Base-by-base conservation (phyloP, 2,797 vertebrate species). In the Eulemur mongoz region DNA sequence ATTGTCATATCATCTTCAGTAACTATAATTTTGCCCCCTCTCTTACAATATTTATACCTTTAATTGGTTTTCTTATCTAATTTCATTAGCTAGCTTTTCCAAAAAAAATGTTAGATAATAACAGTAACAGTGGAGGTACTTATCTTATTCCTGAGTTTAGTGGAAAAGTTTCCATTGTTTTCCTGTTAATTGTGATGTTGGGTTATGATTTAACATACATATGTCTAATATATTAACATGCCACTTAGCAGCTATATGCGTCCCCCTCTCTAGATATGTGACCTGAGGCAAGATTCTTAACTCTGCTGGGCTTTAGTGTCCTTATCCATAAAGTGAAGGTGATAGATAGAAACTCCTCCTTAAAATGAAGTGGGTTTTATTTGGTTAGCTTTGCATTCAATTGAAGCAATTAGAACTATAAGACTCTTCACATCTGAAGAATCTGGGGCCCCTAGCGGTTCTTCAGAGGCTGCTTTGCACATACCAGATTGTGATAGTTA, bases 341-440 rank as follows among this genome's bases (percentile, higher is more conserved):
- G 50, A 43, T 8, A 69, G 35, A 48, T 23, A 65, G 38, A 15
- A 13, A 8, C 9, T 95, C 15, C 27, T 18, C 65, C n/a, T 86
- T 89, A 92, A 96, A 89, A 54, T 76, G 63, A 88, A 96, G 73
- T 48, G 70, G 22, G 32, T 35, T 94, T 93, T 73, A 69, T 78
- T 86, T 78, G 69, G n/a, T 69, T 90, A 57, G n/a, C 43, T 93
- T 96, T 78, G 23, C 27, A 7, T 80, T 92, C 82, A 70, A 0
- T 45, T 81, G 40, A 27, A 90, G 61, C 67, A 43, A 7, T 65
- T 63, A 61, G 54, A 84, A 89, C 67, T 40, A 5, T 72, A 85
- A 81, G 52, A 14, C 35, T 17, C 10, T 52, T 38, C 14, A 75
- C 17, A 88, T 35, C 32, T 81, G 72, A 70, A 59, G 87, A 88